Conservation (phyloP, 2,113 vertebrate species). For the Elephantulus edwardii region DNA sequence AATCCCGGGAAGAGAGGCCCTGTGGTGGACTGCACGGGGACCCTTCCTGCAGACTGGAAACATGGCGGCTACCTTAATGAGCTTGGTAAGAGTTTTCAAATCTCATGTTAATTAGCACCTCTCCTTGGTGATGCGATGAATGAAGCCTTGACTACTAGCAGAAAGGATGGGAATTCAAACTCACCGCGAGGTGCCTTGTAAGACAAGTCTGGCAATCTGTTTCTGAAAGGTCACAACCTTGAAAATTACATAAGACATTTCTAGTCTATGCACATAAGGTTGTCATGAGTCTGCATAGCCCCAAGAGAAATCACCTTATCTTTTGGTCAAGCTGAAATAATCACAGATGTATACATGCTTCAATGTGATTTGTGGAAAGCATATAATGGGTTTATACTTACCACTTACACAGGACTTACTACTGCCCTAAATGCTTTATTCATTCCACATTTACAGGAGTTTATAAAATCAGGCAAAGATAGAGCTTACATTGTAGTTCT, state of each 20-base stretch:
- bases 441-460: neutral
- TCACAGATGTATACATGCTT: too few species aligned
- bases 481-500: neutral
- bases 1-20: slow-evolving; percentile 87
- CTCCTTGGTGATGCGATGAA: neutral
- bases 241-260: neutral
- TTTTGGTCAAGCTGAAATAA: neutral
- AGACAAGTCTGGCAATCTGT: neutral
- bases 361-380: neutral
- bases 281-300: neutral
- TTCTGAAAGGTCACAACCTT: neutral
- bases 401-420: neutral
- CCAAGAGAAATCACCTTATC: too few species aligned
- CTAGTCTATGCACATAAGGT: neutral
- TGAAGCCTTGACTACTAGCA: neutral
- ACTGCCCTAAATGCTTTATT: neutral
- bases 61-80: slow-evolving; percentile 93
- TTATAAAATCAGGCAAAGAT: neutral
- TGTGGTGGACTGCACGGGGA: slow-evolving; percentile 86
- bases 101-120: neutral
- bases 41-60: slow-evolving; percentile 96
- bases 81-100: slow-evolving; percentile 85
- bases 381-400: neutral
- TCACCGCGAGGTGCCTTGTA: neutral
- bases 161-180: neutral